A percentile compares a stretch with the other conserved stretches of the same genome.
Evolutionary conservation across 1,140 invertebrate genomes (phyloP).

Genomic region (Bombus fervidus): DNA sequence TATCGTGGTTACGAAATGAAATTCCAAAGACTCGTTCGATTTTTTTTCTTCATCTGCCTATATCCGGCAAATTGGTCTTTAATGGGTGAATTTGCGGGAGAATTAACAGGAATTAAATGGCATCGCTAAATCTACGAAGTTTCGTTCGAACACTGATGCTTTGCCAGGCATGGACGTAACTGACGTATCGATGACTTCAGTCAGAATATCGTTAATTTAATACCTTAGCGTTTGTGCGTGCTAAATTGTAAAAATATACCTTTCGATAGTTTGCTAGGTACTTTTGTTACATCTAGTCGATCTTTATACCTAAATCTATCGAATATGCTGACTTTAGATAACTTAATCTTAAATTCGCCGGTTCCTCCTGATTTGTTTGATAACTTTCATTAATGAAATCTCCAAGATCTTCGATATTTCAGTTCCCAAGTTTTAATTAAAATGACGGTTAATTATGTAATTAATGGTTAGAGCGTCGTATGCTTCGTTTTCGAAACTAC

Average conservation of each 20-base stretch:
- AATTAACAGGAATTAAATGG: not conserved
- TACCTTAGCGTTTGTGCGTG: constrained; percentile 9
- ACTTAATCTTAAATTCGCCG: not conserved
- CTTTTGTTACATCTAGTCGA: not conserved
- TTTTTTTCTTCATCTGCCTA: not conserved
- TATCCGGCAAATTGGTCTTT: not conserved
- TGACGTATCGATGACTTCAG: not conserved
- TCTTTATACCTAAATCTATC: constrained; percentile 6
- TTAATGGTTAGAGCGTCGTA: not conserved
- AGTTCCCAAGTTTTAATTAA: not conserved
- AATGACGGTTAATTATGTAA: not conserved
- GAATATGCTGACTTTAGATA: not conserved
- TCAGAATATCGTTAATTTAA: not conserved
- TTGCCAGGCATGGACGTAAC: not conserved
- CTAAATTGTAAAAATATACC: constrained; percentile 33
- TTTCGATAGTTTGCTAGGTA: not conserved
- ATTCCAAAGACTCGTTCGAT: not conserved
- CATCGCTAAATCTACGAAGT: not conserved
- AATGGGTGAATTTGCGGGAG: not conserved
- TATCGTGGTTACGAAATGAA: not conserved
- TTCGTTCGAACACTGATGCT: not conserved
- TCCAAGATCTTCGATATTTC: not conserved
- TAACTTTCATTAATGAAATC: not conserved
- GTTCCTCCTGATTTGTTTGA: not conserved
- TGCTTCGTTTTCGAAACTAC: not conserved